phyloP scores from a whole-genome alignment of 2,888 invertebrate species.

The Geotrupes spiniger region DNA sequence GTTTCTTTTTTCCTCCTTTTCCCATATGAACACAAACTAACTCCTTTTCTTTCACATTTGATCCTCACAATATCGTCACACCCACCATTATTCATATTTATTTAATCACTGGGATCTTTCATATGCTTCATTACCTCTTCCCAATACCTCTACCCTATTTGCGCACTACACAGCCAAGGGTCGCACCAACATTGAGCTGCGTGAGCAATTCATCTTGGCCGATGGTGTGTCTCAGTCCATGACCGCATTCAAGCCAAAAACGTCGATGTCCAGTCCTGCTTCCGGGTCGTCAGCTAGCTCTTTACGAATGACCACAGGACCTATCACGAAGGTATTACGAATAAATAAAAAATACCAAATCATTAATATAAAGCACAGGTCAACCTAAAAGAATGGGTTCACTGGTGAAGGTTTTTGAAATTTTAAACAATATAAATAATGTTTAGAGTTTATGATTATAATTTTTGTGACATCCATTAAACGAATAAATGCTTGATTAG shows the following conservation, averaged over 20 bases:
- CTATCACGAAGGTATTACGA: constrained; percentile 86
- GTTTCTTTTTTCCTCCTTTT: constrained; percentile 23
- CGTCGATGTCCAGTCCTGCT: constrained; percentile 58
- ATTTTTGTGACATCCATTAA: too few relatives aligned
- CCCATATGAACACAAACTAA: background rate
- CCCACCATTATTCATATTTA: too few relatives aligned
- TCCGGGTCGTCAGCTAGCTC: constrained; percentile 51
- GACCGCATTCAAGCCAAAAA: constrained; percentile 96
- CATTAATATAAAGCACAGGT: too few relatives aligned
- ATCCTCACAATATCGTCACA: background rate
- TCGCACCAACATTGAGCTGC: constrained; percentile 98
- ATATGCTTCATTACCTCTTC: constrained; percentile 26
- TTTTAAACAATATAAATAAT: too few relatives aligned
- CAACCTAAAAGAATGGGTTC: too few relatives aligned
- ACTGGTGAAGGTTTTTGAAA: too few relatives aligned
- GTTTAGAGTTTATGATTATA: too few relatives aligned
- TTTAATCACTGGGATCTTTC: constrained; percentile 7
- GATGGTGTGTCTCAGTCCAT: constrained; percentile 98
- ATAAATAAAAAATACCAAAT: too few relatives aligned
- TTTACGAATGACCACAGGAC: constrained; percentile 73
- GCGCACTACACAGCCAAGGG: constrained; percentile 79
- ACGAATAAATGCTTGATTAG: too few relatives aligned
- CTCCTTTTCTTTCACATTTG: constrained; percentile 5
- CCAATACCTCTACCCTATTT: constrained; percentile 24
- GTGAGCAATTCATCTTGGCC: constrained; percentile 98